A percentile compares a stretch with the other conserved stretches of the same genome.
Evolutionary conservation across 2,113 vertebrate species (phyloP).

Genomic region (Hemiprocne comata): DNA sequence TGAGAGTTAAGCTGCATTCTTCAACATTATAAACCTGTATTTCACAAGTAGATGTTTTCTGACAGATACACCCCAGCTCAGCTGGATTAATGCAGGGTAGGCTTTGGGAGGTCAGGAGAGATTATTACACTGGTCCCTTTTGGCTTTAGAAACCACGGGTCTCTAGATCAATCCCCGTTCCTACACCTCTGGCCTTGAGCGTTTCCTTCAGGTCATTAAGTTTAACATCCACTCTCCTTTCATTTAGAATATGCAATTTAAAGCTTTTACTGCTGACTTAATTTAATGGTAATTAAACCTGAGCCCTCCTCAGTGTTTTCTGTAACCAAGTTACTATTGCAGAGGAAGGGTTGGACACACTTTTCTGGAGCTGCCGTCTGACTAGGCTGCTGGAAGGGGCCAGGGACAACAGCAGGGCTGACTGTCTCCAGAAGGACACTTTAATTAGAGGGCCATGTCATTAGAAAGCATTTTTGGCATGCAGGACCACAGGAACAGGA

Average conservation of each 20-base stretch:
- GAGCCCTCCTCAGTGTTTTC: not conserved
- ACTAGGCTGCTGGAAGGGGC: not conserved
- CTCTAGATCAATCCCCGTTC: not conserved
- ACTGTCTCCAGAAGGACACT: not conserved
- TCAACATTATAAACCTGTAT: not conserved
- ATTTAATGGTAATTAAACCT: conserved; percentile 46
- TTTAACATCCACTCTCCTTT: conserved; percentile 64
- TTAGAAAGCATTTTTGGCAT: not conserved
- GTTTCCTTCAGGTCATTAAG: conserved; percentile 67
- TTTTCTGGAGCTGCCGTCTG: not conserved
- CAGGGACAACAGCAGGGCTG: not conserved
- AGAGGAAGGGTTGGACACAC: not conserved
- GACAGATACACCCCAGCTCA: not conserved
- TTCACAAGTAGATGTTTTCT: not conserved
- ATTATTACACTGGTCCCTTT: not conserved
- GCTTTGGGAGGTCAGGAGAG: not conserved
- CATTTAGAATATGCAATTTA: conserved; percentile 63
- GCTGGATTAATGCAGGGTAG: not conserved
- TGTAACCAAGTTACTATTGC: not conserved
- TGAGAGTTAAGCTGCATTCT: rapidly evolving
- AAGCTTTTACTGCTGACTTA: conserved; percentile 48
- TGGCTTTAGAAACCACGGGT: not conserved
- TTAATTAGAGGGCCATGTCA: not conserved
- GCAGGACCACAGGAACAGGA: not conserved
- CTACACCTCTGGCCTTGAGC: not conserved